Percentiles rank a stretch among this genome's conserved stretches.
phyloP scores from a whole-genome alignment of 2,797 vertebrate genomes.

The Pseudochaenichthys georgianus region DNA sequence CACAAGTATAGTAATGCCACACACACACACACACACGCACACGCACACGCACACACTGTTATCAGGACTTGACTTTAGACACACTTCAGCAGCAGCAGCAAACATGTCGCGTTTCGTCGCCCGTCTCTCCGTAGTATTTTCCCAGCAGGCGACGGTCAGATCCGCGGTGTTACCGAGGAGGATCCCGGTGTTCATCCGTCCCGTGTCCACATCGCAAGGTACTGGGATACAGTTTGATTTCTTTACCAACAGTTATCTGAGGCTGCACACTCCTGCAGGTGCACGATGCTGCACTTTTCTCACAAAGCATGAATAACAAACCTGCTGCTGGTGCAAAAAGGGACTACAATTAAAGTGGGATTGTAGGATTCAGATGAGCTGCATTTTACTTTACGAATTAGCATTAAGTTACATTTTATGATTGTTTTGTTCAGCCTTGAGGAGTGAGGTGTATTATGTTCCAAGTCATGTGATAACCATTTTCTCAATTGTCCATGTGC shows the following conservation, averaged over 20 bases:
- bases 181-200: slow-evolving; percentile 51
- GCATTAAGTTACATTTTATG: not conserved
- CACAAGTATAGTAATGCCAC: no score
- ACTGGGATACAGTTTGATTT: slow-evolving; percentile 10
- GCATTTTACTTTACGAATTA: not conserved
- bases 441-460: not conserved
- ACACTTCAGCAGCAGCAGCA: slow-evolving; percentile 13
- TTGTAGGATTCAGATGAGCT: no score
- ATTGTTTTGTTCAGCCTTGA: not conserved
- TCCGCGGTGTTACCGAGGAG: slow-evolving; percentile 45
- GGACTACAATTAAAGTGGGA: not conserved
- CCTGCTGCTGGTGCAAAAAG: not conserved
- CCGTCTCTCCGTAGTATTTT: slow-evolving; percentile 63
- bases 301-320: not conserved
- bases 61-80: slow-evolving; percentile 53
- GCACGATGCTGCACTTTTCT: slow-evolving; percentile 4
- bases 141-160: slow-evolving; percentile 44
- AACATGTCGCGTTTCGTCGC: slow-evolving; percentile 80
- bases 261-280: slow-evolving; percentile 13
- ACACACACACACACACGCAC: no score
- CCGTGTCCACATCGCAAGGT: slow-evolving; percentile 76
- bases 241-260: not conserved
- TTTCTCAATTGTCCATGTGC: not conserved
- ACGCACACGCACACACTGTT: slow-evolving; percentile 7
- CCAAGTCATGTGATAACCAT: not conserved